Evolutionary conservation across 23 tunicate genomes (phyloP).

Genomic region (Oikopleura albicans): DNA sequence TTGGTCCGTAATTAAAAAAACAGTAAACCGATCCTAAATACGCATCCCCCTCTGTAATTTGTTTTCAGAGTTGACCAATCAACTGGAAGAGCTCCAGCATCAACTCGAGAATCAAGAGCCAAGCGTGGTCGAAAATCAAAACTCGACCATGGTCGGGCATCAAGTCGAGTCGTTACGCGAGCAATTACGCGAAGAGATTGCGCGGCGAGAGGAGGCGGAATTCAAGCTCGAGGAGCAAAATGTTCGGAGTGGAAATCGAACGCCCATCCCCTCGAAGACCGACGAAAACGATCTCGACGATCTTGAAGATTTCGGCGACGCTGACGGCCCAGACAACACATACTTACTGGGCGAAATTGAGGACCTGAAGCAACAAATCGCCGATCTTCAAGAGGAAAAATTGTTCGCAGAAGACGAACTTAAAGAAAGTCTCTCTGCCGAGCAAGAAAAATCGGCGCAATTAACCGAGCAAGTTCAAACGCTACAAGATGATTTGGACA

Average conservation of each 20-base stretch:
- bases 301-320: conserved; percentile 15
- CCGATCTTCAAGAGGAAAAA: background rate
- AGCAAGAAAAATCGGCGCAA: background rate
- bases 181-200: background rate
- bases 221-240: background rate
- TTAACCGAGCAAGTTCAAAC: background rate
- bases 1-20: too few species aligned
- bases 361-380: background rate
- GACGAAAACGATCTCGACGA: background rate
- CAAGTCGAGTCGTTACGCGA: too few species aligned
- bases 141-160: too few species aligned
- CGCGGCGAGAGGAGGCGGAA: background rate
- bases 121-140: background rate
- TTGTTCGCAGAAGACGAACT: background rate
- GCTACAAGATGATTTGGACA: background rate
- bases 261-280: background rate
- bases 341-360: background rate
- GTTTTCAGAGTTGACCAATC: background rate
- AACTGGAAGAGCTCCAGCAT: background rate
- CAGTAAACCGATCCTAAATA: too few species aligned
- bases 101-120: background rate
- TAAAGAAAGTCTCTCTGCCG: background rate
- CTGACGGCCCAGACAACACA: background rate
- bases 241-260: background rate
- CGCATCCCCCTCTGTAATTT: too few species aligned